Percentiles rank a stretch among this genome's conserved stretches.
phyloP scores from a whole-genome alignment of 2,888 invertebrate genomes.

The Clitarchus hookeri region DNA sequence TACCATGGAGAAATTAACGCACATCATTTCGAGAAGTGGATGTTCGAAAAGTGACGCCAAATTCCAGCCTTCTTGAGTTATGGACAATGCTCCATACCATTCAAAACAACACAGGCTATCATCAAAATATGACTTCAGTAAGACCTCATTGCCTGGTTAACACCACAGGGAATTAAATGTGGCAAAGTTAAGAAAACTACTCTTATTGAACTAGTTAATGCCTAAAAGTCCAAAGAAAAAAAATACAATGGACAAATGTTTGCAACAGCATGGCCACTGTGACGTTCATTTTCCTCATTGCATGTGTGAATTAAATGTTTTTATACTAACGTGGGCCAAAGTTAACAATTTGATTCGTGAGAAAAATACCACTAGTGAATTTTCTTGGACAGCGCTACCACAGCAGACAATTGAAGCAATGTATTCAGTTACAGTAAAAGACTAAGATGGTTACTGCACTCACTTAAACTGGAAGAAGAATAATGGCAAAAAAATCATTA shows the following conservation, averaged over 20 bases:
- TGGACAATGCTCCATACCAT: slow-evolving; percentile 1
- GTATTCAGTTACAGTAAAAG: slow-evolving; percentile 15
- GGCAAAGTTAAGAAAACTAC: background rate
- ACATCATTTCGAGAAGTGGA: slow-evolving; percentile 11
- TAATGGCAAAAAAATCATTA: slow-evolving; percentile 21
- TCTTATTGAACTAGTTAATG: background rate
- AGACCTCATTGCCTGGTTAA: background rate
- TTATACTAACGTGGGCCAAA: background rate
- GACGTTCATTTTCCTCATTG: background rate
- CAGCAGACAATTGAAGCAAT: background rate
- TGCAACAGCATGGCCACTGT: background rate
- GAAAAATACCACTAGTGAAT: background rate
- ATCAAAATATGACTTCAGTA: background rate
- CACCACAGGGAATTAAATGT: background rate
- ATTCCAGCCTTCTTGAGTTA: background rate
- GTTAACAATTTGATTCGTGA: background rate
- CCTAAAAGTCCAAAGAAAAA: background rate
- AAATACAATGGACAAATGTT: background rate
- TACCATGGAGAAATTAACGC: slow-evolving; percentile 18
- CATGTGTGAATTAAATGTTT: slow-evolving; percentile 19
- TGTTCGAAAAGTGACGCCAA: background rate
- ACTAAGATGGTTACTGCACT: background rate
- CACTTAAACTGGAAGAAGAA: background rate
- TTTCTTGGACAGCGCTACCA: background rate
- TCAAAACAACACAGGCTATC: background rate